Percentiles rank a stretch among this genome's conserved stretches.
Evolutionary conservation across 2,797 vertebrate genomes (phyloP).

Genomic region (Tauraco hartlaubi): DNA sequence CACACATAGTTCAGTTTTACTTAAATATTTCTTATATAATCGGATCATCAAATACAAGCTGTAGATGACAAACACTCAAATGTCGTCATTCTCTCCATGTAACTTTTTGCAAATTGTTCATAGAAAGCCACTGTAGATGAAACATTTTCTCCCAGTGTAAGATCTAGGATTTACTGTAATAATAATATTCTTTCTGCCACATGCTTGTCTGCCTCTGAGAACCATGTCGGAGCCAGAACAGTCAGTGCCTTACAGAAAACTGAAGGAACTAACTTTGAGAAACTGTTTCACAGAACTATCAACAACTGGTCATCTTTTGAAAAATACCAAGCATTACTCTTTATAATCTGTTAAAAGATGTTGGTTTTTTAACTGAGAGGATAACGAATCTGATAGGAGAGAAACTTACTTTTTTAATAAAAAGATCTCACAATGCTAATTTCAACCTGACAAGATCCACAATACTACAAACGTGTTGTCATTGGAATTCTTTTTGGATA

Average conservation of each 20-base stretch:
- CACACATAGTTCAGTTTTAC: background rate
- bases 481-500: conserved; percentile 65
- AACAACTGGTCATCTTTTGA: background rate
- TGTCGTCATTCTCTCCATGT: background rate
- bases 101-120: background rate
- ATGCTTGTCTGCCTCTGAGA: background rate
- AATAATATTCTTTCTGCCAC: background rate
- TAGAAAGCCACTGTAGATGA: background rate
- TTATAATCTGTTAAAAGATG: background rate
- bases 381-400: background rate
- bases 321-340: background rate
- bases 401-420: conserved; percentile 28
- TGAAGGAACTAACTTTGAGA: background rate
- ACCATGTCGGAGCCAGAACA: background rate
- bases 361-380: background rate
- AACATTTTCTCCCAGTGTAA: background rate
- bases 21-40: background rate
- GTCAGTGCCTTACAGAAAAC: background rate
- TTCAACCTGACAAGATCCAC: conserved; percentile 48
- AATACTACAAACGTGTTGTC: conserved; percentile 45
- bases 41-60: background rate
- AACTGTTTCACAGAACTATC: background rate
- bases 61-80: background rate
- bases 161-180: background rate
- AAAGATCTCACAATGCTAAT: conserved; percentile 51